Conservation (phyloP, 2,888 invertebrate genomes). For the Anoncus sp. region DNA sequence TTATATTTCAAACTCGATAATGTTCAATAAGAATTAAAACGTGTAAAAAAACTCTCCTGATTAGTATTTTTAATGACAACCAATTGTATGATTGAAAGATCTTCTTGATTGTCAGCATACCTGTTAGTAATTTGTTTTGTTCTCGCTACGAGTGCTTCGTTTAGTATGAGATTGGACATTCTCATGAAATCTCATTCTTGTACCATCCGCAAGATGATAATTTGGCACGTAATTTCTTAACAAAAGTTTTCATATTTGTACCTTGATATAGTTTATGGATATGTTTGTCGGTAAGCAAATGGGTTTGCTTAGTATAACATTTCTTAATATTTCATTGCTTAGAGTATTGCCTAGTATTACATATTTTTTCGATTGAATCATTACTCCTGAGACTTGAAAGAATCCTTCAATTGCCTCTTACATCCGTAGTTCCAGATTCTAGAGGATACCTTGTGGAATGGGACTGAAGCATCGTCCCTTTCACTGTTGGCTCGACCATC, state of each 20-base stretch:
- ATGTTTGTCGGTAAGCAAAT: background rate
- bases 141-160: too few species aligned
- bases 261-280: background rate
- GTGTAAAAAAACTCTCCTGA: background rate
- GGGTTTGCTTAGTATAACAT: too few species aligned
- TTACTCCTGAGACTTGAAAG: background rate
- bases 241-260: too few species aligned
- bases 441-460: background rate
- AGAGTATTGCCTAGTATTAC: too few species aligned
- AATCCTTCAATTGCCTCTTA: constrained; percentile 12
- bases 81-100: background rate
- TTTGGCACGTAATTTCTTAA: too few species aligned
- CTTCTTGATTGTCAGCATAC: too few species aligned
- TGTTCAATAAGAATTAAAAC: background rate
- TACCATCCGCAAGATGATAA: too few species aligned
- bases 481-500: constrained; percentile 19
- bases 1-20: background rate
- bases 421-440: constrained; percentile 15
- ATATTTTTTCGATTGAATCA: background rate
- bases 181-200: background rate
- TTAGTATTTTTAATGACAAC: background rate
- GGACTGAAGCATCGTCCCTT: constrained; percentile 2
- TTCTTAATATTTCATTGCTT: too few species aligned
- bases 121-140: too few species aligned
- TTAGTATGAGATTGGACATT: too few species aligned